These are phyloP conservation scores for Actinostola sp. DNA, from an alignment of 92 coral and sea anemone genomes.

Conservation along the genomic window DNA sequence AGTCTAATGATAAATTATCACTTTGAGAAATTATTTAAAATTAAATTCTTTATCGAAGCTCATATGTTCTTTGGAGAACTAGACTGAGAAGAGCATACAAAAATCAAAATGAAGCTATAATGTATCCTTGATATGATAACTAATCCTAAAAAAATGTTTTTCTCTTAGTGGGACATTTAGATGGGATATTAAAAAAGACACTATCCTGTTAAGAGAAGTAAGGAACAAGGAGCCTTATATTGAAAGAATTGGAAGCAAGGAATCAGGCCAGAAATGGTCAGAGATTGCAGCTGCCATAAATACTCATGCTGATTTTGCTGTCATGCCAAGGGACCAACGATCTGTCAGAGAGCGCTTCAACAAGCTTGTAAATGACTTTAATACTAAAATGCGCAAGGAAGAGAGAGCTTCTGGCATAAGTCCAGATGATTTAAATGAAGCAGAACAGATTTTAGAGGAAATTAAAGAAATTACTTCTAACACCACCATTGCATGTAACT, in stretches of 20 bases:
- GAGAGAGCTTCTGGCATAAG: constrained; percentile 51
- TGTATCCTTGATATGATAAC: background rate
- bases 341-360: constrained; percentile 34
- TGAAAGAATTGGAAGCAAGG: constrained; percentile 36
- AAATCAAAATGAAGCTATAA: background rate
- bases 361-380: constrained; percentile 38
- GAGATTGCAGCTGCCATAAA: constrained; percentile 11
- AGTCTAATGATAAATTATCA: background rate
- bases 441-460: constrained; percentile 48
- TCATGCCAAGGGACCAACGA: constrained; percentile 32
- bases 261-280: constrained; percentile 53
- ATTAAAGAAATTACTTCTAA: constrained; percentile 44
- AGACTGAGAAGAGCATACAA: too few species aligned
- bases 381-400: constrained; percentile 27
- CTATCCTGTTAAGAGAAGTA: constrained; percentile 41
- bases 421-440: constrained; percentile 36
- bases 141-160: background rate
- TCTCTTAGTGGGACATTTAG: constrained; percentile 2
- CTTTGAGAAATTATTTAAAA: background rate
- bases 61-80: too few species aligned
- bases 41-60: too few species aligned
- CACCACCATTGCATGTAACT: constrained; percentile 3
- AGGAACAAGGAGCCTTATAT: constrained; percentile 36
- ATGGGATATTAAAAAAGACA: constrained; percentile 28
- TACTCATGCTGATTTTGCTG: background rate